phyloP scores from a whole-genome alignment of 2,113 vertebrate genomes.

The Caranx melampygus region DNA sequence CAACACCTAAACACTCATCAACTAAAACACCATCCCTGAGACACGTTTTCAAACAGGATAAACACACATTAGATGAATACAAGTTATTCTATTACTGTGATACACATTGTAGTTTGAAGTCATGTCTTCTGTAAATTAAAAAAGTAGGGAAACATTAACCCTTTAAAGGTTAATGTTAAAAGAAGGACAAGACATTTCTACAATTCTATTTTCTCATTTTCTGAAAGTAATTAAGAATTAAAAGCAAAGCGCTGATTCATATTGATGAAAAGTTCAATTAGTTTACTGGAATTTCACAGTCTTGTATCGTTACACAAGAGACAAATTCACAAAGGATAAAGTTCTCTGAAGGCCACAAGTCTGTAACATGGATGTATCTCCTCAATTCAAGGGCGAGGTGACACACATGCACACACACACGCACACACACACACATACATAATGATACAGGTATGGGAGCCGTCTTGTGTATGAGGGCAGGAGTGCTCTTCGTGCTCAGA shows the following conservation, averaged over 20 bases:
- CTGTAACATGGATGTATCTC: conserved; percentile 1
- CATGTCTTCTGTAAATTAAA: background rate
- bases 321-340: background rate
- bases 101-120: background rate
- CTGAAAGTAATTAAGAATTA: background rate
- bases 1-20: conserved; percentile 3
- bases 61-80: background rate
- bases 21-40: conserved; percentile 42
- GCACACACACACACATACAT: conserved; percentile 22
- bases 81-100: background rate
- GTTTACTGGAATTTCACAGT: background rate
- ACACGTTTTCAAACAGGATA: background rate
- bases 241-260: background rate
- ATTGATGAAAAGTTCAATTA: background rate
- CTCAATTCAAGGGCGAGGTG: conserved; percentile 53
- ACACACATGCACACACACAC: conserved; percentile 12
- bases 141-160: background rate
- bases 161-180: background rate
- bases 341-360: background rate
- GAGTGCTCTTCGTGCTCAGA: conserved; percentile 49
- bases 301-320: background rate
- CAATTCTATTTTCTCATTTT: background rate
- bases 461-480: conserved; percentile 34
- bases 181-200: background rate
- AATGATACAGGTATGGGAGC: conserved; percentile 54